A percentile compares a stretch with the other conserved stretches of the same genome.
phyloP scores from a whole-genome alignment of 2,113 vertebrate species.

The Acinonyx jubatus region DNA sequence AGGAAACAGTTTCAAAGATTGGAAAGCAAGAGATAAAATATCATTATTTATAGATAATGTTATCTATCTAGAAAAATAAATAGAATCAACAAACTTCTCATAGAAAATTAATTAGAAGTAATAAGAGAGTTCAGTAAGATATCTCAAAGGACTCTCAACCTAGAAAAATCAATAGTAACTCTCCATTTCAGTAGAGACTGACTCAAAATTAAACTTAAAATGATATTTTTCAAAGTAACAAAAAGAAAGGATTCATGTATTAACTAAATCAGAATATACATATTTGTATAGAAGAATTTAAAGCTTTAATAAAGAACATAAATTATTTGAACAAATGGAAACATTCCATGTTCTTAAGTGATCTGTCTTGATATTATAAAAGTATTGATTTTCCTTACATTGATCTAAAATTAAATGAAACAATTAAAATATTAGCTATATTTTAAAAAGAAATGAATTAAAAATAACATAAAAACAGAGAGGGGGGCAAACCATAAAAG shows the following conservation, averaged over 20 bases:
- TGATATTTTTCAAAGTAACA: constrained; percentile 38
- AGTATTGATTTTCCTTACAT: constrained; percentile 20
- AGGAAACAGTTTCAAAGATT: constrained; percentile 1
- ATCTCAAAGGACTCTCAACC: constrained; percentile 24
- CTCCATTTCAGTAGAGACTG: background rate
- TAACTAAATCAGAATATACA: constrained; percentile 32
- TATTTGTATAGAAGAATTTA: background rate
- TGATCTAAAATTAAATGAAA: constrained; percentile 57
- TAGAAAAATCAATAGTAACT: constrained; percentile 60
- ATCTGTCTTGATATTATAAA: constrained; percentile 2
- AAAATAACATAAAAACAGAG: background rate
- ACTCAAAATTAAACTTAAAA: constrained; percentile 54
- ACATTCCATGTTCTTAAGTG: background rate
- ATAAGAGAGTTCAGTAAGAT: constrained; percentile 24
- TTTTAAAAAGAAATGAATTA: constrained; percentile 46
- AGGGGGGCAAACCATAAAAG: too few relatives aligned
- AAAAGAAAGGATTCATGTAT: constrained; percentile 1
- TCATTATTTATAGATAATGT: constrained; percentile 33
- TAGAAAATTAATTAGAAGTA: constrained; percentile 44
- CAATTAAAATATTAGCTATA: constrained; percentile 1
- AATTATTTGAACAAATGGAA: constrained; percentile 48
- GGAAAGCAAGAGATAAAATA: constrained; percentile 38
- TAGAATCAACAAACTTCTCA: constrained; percentile 40
- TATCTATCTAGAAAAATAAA: constrained; percentile 43
- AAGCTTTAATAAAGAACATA: constrained; percentile 46